Conservation (phyloP, 2,113 vertebrate species). For the Paraplagusia blochii region DNA sequence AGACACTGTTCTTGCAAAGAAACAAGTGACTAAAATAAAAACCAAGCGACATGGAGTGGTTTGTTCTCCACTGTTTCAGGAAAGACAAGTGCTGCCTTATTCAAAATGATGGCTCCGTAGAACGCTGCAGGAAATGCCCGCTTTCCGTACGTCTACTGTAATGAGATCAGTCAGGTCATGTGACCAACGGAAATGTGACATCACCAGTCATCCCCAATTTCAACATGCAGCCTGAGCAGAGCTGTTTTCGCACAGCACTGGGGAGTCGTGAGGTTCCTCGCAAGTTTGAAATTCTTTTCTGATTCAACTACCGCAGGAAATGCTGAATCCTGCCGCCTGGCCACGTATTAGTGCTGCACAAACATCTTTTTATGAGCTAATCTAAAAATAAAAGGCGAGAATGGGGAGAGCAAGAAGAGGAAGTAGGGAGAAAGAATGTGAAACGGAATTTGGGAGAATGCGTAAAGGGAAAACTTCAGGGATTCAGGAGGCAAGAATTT, state of each 20-base stretch:
- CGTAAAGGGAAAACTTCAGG: slow-evolving; percentile 35
- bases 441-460: slow-evolving; percentile 9
- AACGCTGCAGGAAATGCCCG: slow-evolving; percentile 7
- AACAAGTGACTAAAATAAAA: slow-evolving; percentile 30
- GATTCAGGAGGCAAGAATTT: slow-evolving; percentile 30
- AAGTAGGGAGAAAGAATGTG: neutral
- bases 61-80: slow-evolving; percentile 36
- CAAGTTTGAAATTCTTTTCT: slow-evolving; percentile 15
- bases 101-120: slow-evolving; percentile 12
- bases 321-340: slow-evolving; percentile 24
- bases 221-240: slow-evolving; percentile 29
- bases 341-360: slow-evolving; percentile 35
- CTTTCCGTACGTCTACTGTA: slow-evolving; percentile 24
- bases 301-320: neutral
- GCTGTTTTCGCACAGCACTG: slow-evolving; percentile 14
- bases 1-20: slow-evolving; percentile 23
- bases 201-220: slow-evolving; percentile 16
- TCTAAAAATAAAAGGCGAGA: slow-evolving; percentile 32
- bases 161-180: slow-evolving; percentile 11
- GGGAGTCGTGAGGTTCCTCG: slow-evolving; percentile 22
- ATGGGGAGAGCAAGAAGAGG: slow-evolving; percentile 9
- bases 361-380: slow-evolving; percentile 33
- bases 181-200: slow-evolving; percentile 25
- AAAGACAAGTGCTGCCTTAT: slow-evolving; percentile 16
- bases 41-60: slow-evolving; percentile 36